Evolutionary conservation across 1,140 invertebrate species (phyloP).

Genomic region (Drosophila teissieri): DNA sequence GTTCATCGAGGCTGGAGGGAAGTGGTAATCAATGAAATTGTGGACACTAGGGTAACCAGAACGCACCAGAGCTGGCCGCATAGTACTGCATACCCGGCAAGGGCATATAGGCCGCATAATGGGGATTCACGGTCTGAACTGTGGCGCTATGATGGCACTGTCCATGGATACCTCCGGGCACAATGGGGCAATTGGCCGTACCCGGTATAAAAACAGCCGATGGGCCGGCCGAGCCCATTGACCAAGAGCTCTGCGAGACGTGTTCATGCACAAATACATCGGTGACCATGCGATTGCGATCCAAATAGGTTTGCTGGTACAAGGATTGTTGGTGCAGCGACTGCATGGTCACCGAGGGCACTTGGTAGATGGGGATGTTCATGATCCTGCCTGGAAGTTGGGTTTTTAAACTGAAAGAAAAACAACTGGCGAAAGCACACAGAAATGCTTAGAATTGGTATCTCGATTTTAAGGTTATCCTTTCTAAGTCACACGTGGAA

Average conservation of each 20-base stretch:
- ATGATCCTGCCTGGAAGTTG: slow-evolving; percentile 4
- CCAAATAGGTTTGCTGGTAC: slow-evolving; percentile 69
- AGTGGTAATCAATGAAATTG: not conserved
- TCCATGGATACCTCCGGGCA: not conserved
- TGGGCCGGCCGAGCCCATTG: slow-evolving; percentile 19
- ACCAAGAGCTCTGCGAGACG: slow-evolving; percentile 61
- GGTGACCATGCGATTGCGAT: slow-evolving; percentile 54
- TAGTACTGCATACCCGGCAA: slow-evolving; percentile 58
- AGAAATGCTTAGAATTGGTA: not conserved
- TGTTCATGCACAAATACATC: slow-evolving; percentile 67
- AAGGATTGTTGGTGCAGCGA: slow-evolving; percentile 57
- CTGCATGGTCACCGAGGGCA: slow-evolving; percentile 47
- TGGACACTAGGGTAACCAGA: not conserved
- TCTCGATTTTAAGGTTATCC: slow-evolving; percentile 9
- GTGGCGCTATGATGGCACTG: not conserved
- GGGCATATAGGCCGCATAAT: slow-evolving; percentile 21
- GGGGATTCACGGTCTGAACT: not conserved
- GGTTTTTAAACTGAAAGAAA: not conserved
- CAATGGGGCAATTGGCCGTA: slow-evolving; percentile 1
- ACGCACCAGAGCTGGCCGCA: slow-evolving; percentile 52
- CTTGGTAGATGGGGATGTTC: slow-evolving; percentile 38
- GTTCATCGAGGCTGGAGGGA: slow-evolving; percentile 50
- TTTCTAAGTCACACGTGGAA: not conserved
- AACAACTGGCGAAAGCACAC: not conserved
- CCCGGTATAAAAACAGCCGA: slow-evolving; percentile 19